phyloP scores from a whole-genome alignment of 2,797 vertebrate species.

The Tapirus indicus region DNA sequence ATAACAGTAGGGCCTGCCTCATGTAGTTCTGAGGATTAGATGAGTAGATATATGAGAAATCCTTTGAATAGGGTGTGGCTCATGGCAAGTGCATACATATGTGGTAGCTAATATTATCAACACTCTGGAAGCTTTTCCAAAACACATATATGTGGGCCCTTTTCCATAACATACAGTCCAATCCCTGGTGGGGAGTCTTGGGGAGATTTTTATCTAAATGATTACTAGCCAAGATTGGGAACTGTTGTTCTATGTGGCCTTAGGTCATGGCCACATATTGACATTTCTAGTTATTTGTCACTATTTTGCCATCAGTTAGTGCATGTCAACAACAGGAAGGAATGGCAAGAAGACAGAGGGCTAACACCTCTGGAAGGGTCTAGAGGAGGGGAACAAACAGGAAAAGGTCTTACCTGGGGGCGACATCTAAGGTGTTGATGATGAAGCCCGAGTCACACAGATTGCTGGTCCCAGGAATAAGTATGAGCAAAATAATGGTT shows the following conservation, averaged over 20 bases:
- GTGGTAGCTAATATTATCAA: background rate
- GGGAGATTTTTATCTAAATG: background rate
- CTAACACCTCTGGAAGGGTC: background rate
- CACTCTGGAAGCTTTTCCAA: background rate
- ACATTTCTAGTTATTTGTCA: background rate
- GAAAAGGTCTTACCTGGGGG: conserved; percentile 89
- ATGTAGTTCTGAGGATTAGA: background rate
- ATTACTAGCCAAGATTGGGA: background rate
- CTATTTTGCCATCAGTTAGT: background rate
- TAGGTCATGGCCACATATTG: background rate
- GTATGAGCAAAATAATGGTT: conserved; percentile 88
- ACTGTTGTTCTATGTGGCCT: background rate
- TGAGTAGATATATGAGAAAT: background rate
- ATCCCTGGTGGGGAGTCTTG: background rate
- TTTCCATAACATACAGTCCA: background rate
- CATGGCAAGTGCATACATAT: background rate
- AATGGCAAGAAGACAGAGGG: background rate
- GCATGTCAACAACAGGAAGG: background rate
- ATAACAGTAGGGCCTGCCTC: background rate
- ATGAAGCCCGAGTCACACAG: conserved; percentile 89
- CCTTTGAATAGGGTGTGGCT: background rate
- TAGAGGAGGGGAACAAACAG: background rate
- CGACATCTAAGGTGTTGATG: conserved; percentile 94
- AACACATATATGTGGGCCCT: background rate
- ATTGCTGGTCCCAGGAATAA: conserved; percentile 88